Base-by-base conservation (phyloP, 2,113 vertebrate genomes). In the Hiodon alosoides region DNA sequence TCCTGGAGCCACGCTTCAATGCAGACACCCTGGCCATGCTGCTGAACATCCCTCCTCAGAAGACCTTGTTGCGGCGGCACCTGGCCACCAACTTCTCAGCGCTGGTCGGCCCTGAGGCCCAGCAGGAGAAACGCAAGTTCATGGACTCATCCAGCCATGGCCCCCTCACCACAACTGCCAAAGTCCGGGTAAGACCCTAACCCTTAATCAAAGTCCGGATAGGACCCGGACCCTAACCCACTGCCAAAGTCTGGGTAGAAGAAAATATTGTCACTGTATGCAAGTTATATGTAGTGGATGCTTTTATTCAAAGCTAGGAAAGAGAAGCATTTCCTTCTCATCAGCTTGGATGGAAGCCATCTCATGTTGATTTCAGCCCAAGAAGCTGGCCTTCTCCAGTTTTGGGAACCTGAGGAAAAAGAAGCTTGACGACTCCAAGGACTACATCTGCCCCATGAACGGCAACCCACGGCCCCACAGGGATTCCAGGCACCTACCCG, bases 11-110 rank as follows among this genome's bases (percentile, higher is more conserved):
- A 7, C 94, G 96, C 52, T 98, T 99, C 81, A 98, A 91, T 0
- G 90, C 94, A 0, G 96, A 99, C 77, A 91, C 94, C 0, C 79
- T 99, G 76, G 97, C 97, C 16, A 93, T 98, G 94, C 93, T 99
- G 72, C 91, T 98, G 46, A 99, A 98, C 66, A 99, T 99, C 82
- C 94, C 95, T 0, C 92, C 96, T 6, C 96, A 99, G 71, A 99
- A 98, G 83, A 98, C 97, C 0, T 89, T 98, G 16, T 91, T 99
- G 79, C 88, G 97, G 62, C 93, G 97, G 74, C 97, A 99, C 86
- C 85, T 98, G 13, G 90, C 91, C 76, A 97, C 95, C 72, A 98
- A 98, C 73, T 99, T 97, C 75, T 93, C 85, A 2, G 84, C 85
- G 50, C 85, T 99, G 57, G 93, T 98, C 52, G 97, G 97, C 14